A percentile compares a stretch with the other conserved stretches of the same genome.
Conservation (phyloP, 2,113 vertebrate genomes). For the Bufo bufo region DNA sequence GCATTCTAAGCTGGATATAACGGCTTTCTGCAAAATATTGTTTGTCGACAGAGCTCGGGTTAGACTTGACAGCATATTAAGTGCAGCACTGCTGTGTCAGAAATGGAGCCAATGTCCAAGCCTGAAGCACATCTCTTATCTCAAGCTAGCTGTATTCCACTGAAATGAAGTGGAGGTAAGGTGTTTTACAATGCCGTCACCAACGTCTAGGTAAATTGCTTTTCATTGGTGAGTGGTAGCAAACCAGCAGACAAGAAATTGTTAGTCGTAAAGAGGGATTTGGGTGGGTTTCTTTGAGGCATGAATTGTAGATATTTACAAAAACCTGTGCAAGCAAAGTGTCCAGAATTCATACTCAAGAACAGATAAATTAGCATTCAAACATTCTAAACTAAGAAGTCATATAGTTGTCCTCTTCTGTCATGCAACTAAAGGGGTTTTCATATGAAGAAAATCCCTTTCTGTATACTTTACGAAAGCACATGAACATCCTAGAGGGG, state of each 20-base stretch:
- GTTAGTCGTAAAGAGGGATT: background rate
- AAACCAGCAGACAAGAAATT: background rate
- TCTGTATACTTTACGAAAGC: no score
- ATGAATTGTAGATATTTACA: background rate
- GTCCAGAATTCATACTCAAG: background rate
- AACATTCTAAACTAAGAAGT: background rate
- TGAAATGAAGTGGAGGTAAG: conserved; percentile 22
- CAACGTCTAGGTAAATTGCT: conserved; percentile 13
- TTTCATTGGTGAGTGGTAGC: conserved; percentile 9
- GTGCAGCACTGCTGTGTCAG: conserved; percentile 46
- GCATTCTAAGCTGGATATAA: conserved; percentile 39
- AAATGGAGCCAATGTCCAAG: conserved; percentile 45
- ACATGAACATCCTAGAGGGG: no score
- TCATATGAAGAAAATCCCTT: no score
- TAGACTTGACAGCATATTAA: conserved; percentile 45
- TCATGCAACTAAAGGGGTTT: no score
- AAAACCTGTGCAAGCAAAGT: background rate
- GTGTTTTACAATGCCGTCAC: conserved; percentile 35
- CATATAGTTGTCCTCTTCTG: no score
- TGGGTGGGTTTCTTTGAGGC: background rate
- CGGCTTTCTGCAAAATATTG: conserved; percentile 32
- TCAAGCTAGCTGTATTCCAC: background rate
- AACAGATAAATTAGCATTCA: background rate
- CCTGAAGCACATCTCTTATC: conserved; percentile 34
- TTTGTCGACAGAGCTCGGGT: conserved; percentile 21